Evolutionary conservation across 2,888 invertebrate species (phyloP).

Genomic region (Conomelus anceps): DNA sequence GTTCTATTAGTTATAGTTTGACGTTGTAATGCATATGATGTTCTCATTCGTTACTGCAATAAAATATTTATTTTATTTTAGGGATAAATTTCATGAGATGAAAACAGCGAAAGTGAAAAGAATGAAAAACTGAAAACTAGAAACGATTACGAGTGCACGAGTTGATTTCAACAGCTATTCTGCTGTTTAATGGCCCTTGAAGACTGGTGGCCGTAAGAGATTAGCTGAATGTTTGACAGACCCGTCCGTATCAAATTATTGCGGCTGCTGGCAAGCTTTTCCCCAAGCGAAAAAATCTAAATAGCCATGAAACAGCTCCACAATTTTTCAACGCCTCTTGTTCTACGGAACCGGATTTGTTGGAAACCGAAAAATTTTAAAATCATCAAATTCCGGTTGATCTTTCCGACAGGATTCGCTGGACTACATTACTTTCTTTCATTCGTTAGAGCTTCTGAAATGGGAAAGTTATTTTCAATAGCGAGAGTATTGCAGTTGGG

Average conservation of each 20-base stretch:
- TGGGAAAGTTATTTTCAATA: no score
- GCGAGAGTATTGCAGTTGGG: no score
- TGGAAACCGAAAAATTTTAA: not conserved
- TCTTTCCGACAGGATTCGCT: not conserved
- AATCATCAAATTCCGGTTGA: not conserved
- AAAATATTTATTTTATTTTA: no score
- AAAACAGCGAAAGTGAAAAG: not conserved
- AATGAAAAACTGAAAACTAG: not conserved
- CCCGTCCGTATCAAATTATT: not conserved
- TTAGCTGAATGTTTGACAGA: not conserved
- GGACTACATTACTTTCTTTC: not conserved
- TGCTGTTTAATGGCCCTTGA: not conserved
- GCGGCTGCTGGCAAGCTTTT: not conserved
- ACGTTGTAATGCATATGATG: no score
- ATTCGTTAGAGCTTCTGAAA: not conserved
- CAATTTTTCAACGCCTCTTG: not conserved
- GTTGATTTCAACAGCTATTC: not conserved
- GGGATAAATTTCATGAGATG: not conserved
- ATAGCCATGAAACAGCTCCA: not conserved
- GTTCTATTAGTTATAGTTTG: no score
- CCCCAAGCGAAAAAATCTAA: not conserved
- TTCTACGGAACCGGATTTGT: not conserved
- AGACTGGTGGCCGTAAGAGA: not conserved
- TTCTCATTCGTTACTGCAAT: no score
- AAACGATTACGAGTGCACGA: not conserved